phyloP scores from a whole-genome alignment of 2,113 vertebrate species.

The Leptobrachium leishanense region DNA sequence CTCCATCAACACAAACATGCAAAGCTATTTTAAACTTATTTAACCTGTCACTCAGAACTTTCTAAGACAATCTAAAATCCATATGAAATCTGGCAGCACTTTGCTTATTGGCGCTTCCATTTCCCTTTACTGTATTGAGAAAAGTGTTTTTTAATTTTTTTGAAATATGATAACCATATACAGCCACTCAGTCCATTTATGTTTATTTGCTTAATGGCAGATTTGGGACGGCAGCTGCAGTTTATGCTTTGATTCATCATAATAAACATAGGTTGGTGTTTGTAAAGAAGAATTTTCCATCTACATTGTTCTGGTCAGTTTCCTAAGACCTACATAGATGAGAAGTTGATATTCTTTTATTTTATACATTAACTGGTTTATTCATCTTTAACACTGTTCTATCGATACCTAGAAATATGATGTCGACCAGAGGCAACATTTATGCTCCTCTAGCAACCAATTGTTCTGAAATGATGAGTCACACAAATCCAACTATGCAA shows the following conservation, averaged over 20 bases:
- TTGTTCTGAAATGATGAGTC: too few species aligned
- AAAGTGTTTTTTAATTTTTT: neutral
- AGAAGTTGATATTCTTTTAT: too few species aligned
- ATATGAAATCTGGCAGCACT: neutral
- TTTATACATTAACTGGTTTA: too few species aligned
- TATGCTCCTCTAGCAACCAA: too few species aligned
- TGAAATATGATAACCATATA: neutral
- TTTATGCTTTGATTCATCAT: neutral
- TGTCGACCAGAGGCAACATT: too few species aligned
- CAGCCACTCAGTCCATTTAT: neutral
- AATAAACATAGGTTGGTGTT: too few species aligned
- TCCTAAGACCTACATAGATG: too few species aligned
- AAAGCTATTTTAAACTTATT: conserved; percentile 23
- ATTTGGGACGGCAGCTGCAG: neutral
- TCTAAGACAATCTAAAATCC: conserved; percentile 5
- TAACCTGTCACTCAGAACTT: conserved; percentile 17
- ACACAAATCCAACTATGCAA: too few species aligned
- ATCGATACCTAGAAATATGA: too few species aligned
- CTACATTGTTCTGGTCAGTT: too few species aligned
- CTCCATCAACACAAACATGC: neutral
- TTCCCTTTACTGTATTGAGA: neutral
- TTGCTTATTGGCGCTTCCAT: neutral
- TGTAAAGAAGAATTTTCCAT: too few species aligned
- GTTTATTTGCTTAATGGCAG: neutral
- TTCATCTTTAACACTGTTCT: too few species aligned